Evolutionary conservation across 2,797 vertebrate genomes (phyloP).

Genomic region (Takifugu rubripes): DNA sequence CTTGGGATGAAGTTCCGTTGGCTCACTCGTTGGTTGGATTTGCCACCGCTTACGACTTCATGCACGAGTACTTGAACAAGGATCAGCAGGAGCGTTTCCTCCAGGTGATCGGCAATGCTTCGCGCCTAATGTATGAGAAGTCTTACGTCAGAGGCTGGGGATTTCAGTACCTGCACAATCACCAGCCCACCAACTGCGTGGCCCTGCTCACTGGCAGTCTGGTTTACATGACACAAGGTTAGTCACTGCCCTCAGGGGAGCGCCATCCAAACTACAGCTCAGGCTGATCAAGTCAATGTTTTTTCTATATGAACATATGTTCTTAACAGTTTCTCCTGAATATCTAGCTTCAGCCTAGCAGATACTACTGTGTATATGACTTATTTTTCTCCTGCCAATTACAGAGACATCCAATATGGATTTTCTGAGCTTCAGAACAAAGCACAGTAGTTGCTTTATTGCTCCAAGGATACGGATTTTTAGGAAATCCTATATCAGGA

Average conservation of each 20-base stretch:
- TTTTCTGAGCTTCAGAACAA: too few relatives aligned
- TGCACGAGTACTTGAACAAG: slow-evolving; percentile 89
- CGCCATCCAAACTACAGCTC: background rate
- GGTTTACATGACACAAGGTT: slow-evolving; percentile 96
- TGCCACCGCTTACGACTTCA: slow-evolving; percentile 95
- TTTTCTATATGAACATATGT: background rate
- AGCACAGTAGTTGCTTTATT: too few relatives aligned
- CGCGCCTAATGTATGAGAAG: slow-evolving; percentile 92
- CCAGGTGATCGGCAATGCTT: slow-evolving; percentile 92
- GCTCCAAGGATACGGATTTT: too few relatives aligned
- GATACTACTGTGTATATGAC: background rate
- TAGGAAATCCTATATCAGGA: too few relatives aligned
- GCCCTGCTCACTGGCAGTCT: slow-evolving; percentile 93
- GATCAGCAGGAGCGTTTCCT: slow-evolving; percentile 90
- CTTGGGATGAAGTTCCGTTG: slow-evolving; percentile 96
- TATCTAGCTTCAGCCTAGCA: slow-evolving; percentile 13
- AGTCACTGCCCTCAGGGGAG: slow-evolving; percentile 3
- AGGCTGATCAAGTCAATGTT: too few relatives aligned
- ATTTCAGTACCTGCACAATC: slow-evolving; percentile 98
- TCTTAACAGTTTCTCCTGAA: slow-evolving; percentile 7
- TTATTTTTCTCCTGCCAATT: too few relatives aligned
- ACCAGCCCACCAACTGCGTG: slow-evolving; percentile 98
- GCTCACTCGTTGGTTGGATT: slow-evolving; percentile 96
- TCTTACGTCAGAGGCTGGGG: slow-evolving; percentile 95
- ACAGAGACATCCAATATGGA: too few relatives aligned